Conservation (phyloP, 2,888 invertebrate species). For the Calliphora vomitoria region DNA sequence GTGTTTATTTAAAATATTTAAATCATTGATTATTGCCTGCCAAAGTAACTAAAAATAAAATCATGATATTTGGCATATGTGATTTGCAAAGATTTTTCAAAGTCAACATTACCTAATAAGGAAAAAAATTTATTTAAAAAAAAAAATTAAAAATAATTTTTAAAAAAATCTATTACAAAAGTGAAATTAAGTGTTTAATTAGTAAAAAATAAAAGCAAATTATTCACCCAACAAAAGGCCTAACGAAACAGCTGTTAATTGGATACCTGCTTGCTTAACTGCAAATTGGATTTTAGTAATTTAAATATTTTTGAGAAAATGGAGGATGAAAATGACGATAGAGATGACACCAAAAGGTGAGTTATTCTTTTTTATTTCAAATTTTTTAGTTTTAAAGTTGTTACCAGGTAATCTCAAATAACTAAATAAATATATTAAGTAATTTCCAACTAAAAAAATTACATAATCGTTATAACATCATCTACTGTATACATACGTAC, state of each 20-base stretch:
- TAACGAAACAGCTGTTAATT: background rate
- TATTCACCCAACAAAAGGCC: background rate
- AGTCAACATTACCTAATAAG: slow-evolving; percentile 78
- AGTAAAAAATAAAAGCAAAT: slow-evolving; percentile 19
- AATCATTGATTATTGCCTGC: background rate
- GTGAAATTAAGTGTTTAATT: slow-evolving; percentile 4
- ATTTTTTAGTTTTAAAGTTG: too few relatives aligned
- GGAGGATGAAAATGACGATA: slow-evolving; percentile 94
- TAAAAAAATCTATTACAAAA: slow-evolving; percentile 46
- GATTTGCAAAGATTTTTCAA: slow-evolving; percentile 77
- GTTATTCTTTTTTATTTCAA: slow-evolving; percentile 66
- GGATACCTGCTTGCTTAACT: background rate
- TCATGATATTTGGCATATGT: slow-evolving; percentile 52
- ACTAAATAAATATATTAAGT: background rate
- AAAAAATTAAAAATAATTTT: slow-evolving; percentile 54
- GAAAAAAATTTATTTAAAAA: slow-evolving; percentile 55
- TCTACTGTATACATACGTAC: too few relatives aligned
- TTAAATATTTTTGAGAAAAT: slow-evolving; percentile 83
- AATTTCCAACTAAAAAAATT: background rate
- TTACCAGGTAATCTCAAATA: background rate
- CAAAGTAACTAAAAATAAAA: slow-evolving; percentile 2
- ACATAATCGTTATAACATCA: too few relatives aligned
- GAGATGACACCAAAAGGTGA: slow-evolving; percentile 93
- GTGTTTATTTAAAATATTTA: background rate
- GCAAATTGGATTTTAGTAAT: slow-evolving; percentile 50